These are phyloP conservation scores for Sander lucioperca DNA, from an alignment of 2,113 vertebrate genomes.

Conservation along the genomic window DNA sequence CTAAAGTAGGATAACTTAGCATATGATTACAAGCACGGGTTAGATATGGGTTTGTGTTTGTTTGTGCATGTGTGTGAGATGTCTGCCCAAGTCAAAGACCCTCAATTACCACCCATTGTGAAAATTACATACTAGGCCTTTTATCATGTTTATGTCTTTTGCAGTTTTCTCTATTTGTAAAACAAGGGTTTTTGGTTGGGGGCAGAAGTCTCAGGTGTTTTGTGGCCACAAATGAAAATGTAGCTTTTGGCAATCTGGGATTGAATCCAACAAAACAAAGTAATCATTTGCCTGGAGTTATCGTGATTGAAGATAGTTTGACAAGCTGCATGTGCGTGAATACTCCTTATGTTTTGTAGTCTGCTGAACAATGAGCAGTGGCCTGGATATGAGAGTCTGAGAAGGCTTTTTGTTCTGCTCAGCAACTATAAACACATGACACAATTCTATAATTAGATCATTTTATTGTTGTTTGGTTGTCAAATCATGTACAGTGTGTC, in stretches of 20 bases:
- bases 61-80: slow-evolving; percentile 31
- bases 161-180: slow-evolving; percentile 42
- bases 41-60: slow-evolving; percentile 11
- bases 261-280: slow-evolving; percentile 46
- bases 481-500: slow-evolving; percentile 33
- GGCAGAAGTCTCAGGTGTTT: slow-evolving; percentile 53
- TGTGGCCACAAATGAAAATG: slow-evolving; percentile 21
- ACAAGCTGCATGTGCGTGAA: slow-evolving; percentile 54
- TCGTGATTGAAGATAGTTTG: slow-evolving; percentile 59
- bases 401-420: slow-evolving; percentile 47
- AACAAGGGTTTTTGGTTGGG: slow-evolving; percentile 38
- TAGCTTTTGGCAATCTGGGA: slow-evolving; percentile 49
- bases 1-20: slow-evolving; percentile 60
- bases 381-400: slow-evolving; percentile 64
- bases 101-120: slow-evolving; percentile 32
- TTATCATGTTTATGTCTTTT: slow-evolving; percentile 27
- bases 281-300: slow-evolving; percentile 42
- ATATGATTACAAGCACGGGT: slow-evolving; percentile 61
- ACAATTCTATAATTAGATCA: slow-evolving; percentile 74
- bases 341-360: slow-evolving; percentile 63
- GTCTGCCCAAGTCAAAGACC: slow-evolving; percentile 24
- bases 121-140: slow-evolving; percentile 45
- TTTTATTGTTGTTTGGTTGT: slow-evolving; percentile 43
- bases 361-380: slow-evolving; percentile 73
- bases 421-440: slow-evolving; percentile 58